Percentiles rank a stretch among this genome's conserved stretches.
Conservation (phyloP, 2,797 vertebrate species). For the Naso thynnoides region DNA sequence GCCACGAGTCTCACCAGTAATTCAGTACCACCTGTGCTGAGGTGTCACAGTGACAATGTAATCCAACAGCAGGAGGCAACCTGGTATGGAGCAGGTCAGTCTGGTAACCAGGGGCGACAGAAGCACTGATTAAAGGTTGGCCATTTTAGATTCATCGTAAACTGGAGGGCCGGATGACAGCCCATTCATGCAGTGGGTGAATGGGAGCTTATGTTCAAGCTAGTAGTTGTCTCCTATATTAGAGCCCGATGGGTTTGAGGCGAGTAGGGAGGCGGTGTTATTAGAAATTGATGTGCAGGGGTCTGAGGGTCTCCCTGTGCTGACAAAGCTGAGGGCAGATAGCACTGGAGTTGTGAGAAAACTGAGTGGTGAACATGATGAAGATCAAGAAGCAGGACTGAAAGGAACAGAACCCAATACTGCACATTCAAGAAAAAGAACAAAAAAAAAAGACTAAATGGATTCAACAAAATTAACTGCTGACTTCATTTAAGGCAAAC, state of each 20-base stretch:
- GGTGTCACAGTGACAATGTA: slow-evolving; percentile 64
- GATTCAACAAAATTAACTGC: background rate
- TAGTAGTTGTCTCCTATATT: slow-evolving; percentile 56
- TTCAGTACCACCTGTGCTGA: slow-evolving; percentile 52
- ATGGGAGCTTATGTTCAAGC: slow-evolving; percentile 37
- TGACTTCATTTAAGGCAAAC: background rate
- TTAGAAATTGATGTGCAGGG: slow-evolving; percentile 63
- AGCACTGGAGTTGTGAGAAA: slow-evolving; percentile 35
- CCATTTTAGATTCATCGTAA: slow-evolving; percentile 71
- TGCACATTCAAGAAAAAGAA: background rate
- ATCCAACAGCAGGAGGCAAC: slow-evolving; percentile 52
- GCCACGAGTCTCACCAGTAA: slow-evolving; percentile 36
- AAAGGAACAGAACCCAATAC: slow-evolving; percentile 9
- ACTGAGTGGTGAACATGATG: slow-evolving; percentile 31
- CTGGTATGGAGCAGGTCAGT: slow-evolving; percentile 59
- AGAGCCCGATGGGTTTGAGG: slow-evolving; percentile 35
- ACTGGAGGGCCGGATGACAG: slow-evolving; percentile 42
- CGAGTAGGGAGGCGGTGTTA: slow-evolving; percentile 49
- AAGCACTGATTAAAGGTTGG: slow-evolving; percentile 62
- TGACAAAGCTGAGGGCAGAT: slow-evolving; percentile 52
- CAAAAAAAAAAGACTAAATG: background rate
- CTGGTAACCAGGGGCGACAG: slow-evolving; percentile 59
- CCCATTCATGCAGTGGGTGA: slow-evolving; percentile 58
- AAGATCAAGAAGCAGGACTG: slow-evolving; percentile 20
- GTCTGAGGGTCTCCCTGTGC: slow-evolving; percentile 39